phyloP scores from a whole-genome alignment of 2,797 vertebrate genomes.

The Chloroceryle inda region DNA sequence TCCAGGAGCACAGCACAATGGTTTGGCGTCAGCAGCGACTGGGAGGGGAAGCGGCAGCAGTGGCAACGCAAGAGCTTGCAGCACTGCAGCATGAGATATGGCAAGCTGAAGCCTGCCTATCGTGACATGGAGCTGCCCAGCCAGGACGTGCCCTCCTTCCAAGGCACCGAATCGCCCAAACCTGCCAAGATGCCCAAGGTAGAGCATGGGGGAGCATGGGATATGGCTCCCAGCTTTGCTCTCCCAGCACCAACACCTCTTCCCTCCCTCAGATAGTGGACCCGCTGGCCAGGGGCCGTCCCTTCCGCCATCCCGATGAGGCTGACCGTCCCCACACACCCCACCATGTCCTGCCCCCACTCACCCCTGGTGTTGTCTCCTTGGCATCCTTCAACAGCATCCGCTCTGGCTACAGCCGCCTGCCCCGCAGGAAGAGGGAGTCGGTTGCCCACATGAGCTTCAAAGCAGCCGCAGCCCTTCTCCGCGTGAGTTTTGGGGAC shows the following conservation, averaged over 20 bases:
- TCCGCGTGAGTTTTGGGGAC: slow-evolving; percentile 81
- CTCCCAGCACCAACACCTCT: neutral
- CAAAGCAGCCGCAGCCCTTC: slow-evolving; percentile 90
- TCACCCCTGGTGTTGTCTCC: slow-evolving; percentile 89
- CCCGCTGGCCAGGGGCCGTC: slow-evolving; percentile 91
- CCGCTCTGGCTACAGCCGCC: slow-evolving; percentile 85
- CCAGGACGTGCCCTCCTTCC: slow-evolving; percentile 86
- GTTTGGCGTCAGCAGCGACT: slow-evolving; percentile 92
- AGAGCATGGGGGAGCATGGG: fast-evolving
- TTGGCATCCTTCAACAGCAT: slow-evolving; percentile 91
- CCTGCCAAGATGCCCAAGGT: slow-evolving; percentile 92
- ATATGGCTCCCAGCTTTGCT: fast-evolving
- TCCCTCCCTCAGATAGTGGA: slow-evolving; percentile 88
- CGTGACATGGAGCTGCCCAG: slow-evolving; percentile 88
- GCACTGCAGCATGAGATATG: slow-evolving; percentile 89
- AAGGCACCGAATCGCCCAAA: slow-evolving; percentile 88
- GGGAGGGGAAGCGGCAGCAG: slow-evolving; percentile 89
- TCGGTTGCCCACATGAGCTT: slow-evolving; percentile 97
- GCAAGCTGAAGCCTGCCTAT: slow-evolving; percentile 89
- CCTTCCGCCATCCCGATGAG: slow-evolving; percentile 91
- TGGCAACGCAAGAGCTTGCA: slow-evolving; percentile 89
- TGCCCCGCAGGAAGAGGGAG: slow-evolving; percentile 90
- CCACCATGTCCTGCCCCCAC: slow-evolving; percentile 80
- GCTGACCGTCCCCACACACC: slow-evolving; percentile 86
- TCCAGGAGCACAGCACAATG: slow-evolving; percentile 91